These are phyloP conservation scores for Polymixis lichenea DNA, from an alignment of 2,888 invertebrate genomes.

Conservation along the genomic window DNA sequence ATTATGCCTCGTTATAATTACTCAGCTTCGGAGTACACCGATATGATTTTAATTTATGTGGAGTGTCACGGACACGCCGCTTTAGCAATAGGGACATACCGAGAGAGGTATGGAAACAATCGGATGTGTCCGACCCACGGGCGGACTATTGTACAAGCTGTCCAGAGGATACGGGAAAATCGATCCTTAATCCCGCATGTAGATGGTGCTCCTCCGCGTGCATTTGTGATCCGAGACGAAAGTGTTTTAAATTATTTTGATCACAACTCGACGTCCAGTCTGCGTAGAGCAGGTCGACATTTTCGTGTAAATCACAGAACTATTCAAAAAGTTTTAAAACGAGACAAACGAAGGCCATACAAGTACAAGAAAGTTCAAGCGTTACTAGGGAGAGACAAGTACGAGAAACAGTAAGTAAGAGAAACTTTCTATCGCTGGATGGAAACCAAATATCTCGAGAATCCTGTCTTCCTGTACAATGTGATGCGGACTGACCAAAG, in stretches of 20 bases:
- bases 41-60: too few relatives aligned
- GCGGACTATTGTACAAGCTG: too few relatives aligned
- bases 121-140: too few relatives aligned
- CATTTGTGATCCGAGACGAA: not conserved
- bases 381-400: not conserved
- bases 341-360: conserved; percentile 1
- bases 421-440: conserved; percentile 6
- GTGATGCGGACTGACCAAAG: too few relatives aligned
- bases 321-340: conserved; percentile 7
- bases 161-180: too few relatives aligned
- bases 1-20: too few relatives aligned
- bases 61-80: too few relatives aligned
- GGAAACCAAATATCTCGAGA: not conserved
- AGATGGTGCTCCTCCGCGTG: not conserved
- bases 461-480: not conserved
- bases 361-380: conserved; percentile 13
- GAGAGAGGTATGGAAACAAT: too few relatives aligned
- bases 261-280: not conserved
- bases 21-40: too few relatives aligned
- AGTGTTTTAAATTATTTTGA: conserved; percentile 9
- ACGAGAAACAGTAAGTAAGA: too few relatives aligned
- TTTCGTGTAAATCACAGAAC: conserved; percentile 1
- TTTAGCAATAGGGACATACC: too few relatives aligned
- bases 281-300: not conserved
- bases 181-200: too few relatives aligned